phyloP scores from a whole-genome alignment of 2,797 vertebrate genomes.

The Pseudomugil tenellus region DNA sequence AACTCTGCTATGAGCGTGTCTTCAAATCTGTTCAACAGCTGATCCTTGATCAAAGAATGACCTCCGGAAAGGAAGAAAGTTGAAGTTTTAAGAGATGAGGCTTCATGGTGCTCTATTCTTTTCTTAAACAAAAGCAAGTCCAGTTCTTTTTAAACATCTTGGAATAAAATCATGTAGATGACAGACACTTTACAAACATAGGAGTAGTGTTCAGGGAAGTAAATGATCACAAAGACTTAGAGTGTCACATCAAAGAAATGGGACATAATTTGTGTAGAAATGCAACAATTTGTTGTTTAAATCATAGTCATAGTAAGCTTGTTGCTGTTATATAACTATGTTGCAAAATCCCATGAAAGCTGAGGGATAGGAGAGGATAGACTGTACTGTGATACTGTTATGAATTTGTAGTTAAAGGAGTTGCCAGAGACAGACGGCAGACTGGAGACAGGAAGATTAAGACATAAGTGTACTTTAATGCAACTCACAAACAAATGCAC shows the following conservation, averaged over 20 bases:
- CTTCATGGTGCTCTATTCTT: no score
- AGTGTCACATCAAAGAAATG: not conserved
- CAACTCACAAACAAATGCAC: not conserved
- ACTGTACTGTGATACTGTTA: conserved; percentile 15
- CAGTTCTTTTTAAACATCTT: not conserved
- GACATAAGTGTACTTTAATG: not conserved
- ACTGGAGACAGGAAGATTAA: not conserved
- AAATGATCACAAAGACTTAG: not conserved
- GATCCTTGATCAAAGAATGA: no score
- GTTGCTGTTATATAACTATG: not conserved
- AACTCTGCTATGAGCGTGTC: no score
- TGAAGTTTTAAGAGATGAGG: no score
- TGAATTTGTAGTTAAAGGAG: not conserved
- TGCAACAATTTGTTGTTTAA: conserved; percentile 20
- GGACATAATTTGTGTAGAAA: not conserved
- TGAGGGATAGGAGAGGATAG: conserved; percentile 27
- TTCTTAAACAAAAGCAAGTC: not conserved
- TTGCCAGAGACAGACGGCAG: not conserved
- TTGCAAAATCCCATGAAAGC: conserved; percentile 47
- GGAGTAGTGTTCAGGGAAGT: not conserved
- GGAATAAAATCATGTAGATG: not conserved
- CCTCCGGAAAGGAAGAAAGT: no score
- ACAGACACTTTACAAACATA: no score
- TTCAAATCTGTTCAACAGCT: no score
- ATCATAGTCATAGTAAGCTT: not conserved